Base-by-base conservation (phyloP, 2,888 invertebrate genomes). In the Coecobrya sp. region DNA sequence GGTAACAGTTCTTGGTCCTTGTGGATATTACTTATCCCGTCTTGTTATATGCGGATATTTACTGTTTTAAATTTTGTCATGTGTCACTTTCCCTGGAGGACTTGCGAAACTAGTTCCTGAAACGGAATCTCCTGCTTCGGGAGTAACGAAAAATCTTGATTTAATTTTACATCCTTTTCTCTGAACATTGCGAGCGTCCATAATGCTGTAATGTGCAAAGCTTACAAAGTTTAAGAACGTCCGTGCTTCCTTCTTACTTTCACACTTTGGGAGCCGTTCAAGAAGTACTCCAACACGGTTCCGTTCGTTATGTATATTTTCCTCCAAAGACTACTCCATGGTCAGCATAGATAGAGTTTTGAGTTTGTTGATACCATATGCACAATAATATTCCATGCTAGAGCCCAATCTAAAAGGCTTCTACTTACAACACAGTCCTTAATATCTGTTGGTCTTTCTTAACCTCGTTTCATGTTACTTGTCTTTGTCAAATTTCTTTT, bases 401-500 rank as follows among this genome's bases (percentile, higher is more conserved):
- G 19, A 55, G 55, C 27, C 68, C n/a, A 49, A 25, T 49, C 13
- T 11, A 45, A 2, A 22, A 76, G 49, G 45, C 25, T 52, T 36
- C 22, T 19, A 19, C 5, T 55, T 7, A 13, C 1, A 52, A 42
- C 30, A 68, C 25, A 16, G n/a, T n/a, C 19, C 36, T 1, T 73
- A 30, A 19, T 25, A 22, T 25, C 36, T 49, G 36, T 76, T 13
- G 0, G 7, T 76, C 25, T 52, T 22, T 16, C 45, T n/a, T n/a
- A 8, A 11, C 68, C 42, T 52, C 25, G 11, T 52, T 22, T 22
- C 49, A 76, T 49, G 76, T 27, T 49, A 25, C 76, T 49, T 45
- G 76, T 52, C 76, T 76, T 76, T 76, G 76, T 76, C 45, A 76
- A 49, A n/a, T n/a, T 45, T 76, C 3, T 76, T 49, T 76, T 76